Base-by-base conservation (phyloP, 1,140 invertebrate genomes). In the Nephila pilipes region DNA sequence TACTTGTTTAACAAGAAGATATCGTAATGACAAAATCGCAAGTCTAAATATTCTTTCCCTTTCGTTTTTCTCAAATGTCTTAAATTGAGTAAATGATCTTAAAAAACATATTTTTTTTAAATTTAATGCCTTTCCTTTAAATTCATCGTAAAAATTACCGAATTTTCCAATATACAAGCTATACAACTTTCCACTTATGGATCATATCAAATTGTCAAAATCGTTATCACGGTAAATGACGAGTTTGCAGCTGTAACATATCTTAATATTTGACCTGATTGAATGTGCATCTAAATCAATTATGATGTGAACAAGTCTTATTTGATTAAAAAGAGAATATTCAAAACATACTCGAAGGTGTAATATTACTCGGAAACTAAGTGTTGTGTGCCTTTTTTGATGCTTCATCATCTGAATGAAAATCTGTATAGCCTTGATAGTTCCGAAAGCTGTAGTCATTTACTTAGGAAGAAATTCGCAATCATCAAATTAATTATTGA, bases 381-480 rank as follows among this genome's bases (percentile, higher is more conserved):
- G 29, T 83, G 46, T 83, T 83, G 80, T 83, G 80, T 83, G 80
- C 80, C 80, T 83, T 83, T 81, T 55, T 83, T 83, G 80, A 83
- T 83, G 80, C 80, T 83, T 55, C 80, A 83, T 83, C 22, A 54
- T 83, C n/a, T 83, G 46, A 55, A 46, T 46, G 54, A 83, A 83
- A 83, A 29, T 57, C n/a, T 83, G 80, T 83, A 38, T 83, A 83
- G 80, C 29, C 29, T 16, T 29, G 46, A 25, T 83, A 83, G 80
- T 54, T 29, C 54, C 20, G 32, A 36, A 75, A 32, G 16, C 14
- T 8, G 54, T 46, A 83, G 80, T 83, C 80, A 83, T 57, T 25
- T 83, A 83, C 55, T 83, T 83, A 83, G 80, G 55, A 54, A n/a
- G 46, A 83, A 46, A 80, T 6, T 54, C 80, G 22, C 25, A 46